Conservation (phyloP, 1,140 invertebrate genomes). For the Drosophila teissieri region DNA sequence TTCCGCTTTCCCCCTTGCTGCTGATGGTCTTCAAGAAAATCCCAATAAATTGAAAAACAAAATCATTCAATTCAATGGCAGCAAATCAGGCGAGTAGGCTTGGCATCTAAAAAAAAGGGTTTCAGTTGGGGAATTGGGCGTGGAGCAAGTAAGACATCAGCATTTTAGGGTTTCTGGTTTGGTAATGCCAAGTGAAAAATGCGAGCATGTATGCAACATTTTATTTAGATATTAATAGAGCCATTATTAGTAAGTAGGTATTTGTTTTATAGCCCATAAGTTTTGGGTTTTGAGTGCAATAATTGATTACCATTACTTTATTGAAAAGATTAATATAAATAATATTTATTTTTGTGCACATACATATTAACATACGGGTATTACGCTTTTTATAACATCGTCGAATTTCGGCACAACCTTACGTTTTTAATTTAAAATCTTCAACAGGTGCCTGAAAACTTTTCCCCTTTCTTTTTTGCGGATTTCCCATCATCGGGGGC, state of each 20-base stretch:
- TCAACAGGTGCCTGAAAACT: conserved; percentile 9
- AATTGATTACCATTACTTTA: neutral
- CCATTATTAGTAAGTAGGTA: neutral
- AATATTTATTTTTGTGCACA: neutral
- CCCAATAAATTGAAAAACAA: conserved; percentile 83
- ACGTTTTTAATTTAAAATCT: neutral
- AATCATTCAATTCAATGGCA: conserved; percentile 81
- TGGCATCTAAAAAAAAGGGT: conserved; percentile 47
- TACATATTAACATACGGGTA: no score
- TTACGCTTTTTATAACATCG: no score
- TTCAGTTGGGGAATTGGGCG: conserved; percentile 28
- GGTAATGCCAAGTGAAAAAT: neutral
- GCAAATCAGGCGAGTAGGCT: conserved; percentile 69
- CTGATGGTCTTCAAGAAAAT: conserved; percentile 49
- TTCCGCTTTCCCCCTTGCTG: neutral
- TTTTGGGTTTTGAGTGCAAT: neutral
- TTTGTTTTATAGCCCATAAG: neutral
- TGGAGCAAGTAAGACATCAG: conserved; percentile 67
- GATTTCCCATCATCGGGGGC: conserved; percentile 2
- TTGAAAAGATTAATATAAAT: no score
- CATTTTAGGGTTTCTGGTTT: conserved; percentile 22
- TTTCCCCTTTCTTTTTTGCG: neutral
- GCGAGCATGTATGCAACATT: neutral
- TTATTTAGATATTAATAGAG: neutral
- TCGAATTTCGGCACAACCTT: no score